Evolutionary conservation across 2,888 invertebrate species (phyloP).

Genomic region (Mimachlamys varia): DNA sequence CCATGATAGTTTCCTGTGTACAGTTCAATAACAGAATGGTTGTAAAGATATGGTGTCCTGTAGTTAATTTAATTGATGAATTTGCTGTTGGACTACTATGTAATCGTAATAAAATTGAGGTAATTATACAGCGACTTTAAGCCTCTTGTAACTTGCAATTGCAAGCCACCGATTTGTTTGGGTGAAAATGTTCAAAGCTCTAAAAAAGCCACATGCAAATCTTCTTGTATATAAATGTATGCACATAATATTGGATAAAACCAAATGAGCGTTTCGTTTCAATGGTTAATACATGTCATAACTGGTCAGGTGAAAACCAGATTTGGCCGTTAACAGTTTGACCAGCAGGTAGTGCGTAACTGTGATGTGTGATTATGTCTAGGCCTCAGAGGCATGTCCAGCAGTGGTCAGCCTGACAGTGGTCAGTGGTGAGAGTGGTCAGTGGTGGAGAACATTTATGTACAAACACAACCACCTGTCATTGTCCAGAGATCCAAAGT

Average conservation of each 20-base stretch:
- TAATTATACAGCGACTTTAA: too few relatives aligned
- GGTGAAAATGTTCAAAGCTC: too few relatives aligned
- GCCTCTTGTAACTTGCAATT: too few relatives aligned
- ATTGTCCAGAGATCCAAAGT: neutral
- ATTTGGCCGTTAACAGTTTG: neutral
- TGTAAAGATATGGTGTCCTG: too few relatives aligned
- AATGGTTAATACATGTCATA: neutral
- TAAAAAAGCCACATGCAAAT: too few relatives aligned
- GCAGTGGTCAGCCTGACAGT: constrained; percentile 1
- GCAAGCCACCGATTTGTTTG: too few relatives aligned
- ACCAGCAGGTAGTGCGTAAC: constrained; percentile 1
- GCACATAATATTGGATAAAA: neutral
- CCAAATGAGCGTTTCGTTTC: neutral
- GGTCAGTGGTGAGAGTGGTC: neutral
- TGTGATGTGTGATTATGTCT: constrained; percentile 8
- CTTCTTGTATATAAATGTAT: too few relatives aligned
- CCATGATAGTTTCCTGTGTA: too few relatives aligned
- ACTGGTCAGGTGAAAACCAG: neutral
- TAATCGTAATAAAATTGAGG: too few relatives aligned
- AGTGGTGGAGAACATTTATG: neutral
- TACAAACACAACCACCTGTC: neutral
- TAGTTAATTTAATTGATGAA: too few relatives aligned
- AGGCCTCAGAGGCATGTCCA: neutral
- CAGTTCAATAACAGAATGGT: too few relatives aligned
- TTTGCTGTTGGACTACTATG: too few relatives aligned